Evolutionary conservation across 2,888 invertebrate genomes (phyloP).

Genomic region (Lycia hirtaria): DNA sequence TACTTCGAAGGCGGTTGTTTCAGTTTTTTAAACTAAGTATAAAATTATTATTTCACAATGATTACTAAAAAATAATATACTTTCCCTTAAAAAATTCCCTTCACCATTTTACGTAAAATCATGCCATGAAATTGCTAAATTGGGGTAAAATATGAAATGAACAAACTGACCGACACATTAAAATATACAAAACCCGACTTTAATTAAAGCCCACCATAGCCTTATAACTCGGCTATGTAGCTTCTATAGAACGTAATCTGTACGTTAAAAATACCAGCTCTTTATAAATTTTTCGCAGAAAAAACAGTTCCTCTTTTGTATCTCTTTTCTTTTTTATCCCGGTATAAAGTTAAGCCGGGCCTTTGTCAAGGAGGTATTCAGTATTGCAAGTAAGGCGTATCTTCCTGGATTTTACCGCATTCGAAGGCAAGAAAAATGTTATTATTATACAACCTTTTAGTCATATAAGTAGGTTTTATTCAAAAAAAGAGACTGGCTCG

Average conservation of each 20-base stretch:
- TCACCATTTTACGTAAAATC: no score
- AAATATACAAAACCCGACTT: slow-evolving; percentile 10
- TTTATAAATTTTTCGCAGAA: slow-evolving; percentile 19
- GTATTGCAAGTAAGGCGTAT: slow-evolving; percentile 12
- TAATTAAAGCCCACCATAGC: slow-evolving; percentile 20
- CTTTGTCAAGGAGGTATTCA: slow-evolving; percentile 23
- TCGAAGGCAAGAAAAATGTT: not conserved
- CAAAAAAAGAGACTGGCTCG: no score
- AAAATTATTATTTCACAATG: no score
- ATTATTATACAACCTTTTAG: not conserved
- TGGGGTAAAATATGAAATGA: not conserved
- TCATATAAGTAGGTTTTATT: not conserved
- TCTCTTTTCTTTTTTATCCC: slow-evolving; percentile 11
- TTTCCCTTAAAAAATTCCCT: no score
- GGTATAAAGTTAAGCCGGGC: slow-evolving; percentile 18
- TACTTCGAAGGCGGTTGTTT: no score
- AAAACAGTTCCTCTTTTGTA: slow-evolving; percentile 16
- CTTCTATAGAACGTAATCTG: slow-evolving; percentile 12
- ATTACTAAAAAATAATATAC: no score
- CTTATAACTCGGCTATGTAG: slow-evolving; percentile 7
- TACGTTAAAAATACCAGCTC: slow-evolving; percentile 11
- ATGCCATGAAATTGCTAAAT: no score
- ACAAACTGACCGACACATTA: not conserved
- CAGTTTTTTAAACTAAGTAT: no score
- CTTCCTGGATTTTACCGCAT: slow-evolving; percentile 2